Percentiles rank a stretch among this genome's conserved stretches.
Conservation (phyloP, 2,797 vertebrate species). For the Anisognathus igniventris region DNA sequence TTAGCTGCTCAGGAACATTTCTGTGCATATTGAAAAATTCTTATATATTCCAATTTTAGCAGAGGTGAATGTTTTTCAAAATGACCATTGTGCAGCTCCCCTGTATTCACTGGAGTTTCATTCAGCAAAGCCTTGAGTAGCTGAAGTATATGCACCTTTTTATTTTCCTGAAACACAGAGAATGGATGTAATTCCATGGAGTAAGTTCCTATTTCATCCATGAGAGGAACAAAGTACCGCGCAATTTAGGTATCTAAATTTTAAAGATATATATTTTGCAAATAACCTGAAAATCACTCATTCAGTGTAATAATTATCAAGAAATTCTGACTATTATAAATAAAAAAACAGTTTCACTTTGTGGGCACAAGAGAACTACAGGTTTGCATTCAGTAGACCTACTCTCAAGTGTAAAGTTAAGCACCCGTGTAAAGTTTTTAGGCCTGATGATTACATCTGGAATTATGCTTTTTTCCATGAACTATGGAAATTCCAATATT, state of each 20-base stretch:
- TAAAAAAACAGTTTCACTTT: background rate
- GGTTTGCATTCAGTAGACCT: background rate
- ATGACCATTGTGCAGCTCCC: background rate
- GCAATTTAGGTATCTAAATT: background rate
- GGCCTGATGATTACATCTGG: background rate
- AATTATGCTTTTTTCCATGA: background rate
- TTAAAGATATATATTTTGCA: background rate
- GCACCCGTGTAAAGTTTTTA: background rate
- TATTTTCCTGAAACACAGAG: background rate
- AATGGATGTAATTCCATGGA: background rate
- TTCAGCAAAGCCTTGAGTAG: background rate
- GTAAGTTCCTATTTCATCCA: background rate
- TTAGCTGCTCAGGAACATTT: background rate
- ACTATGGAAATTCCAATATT: background rate
- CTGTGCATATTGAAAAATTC: background rate
- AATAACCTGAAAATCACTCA: background rate
- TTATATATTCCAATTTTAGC: background rate
- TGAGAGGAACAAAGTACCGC: background rate
- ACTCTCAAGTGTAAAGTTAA: background rate
- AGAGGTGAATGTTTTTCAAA: background rate
- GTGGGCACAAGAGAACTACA: background rate
- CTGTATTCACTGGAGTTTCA: background rate
- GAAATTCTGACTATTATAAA: background rate
- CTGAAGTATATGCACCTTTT: background rate
- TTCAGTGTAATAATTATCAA: background rate